Evolutionary conservation across 2,113 vertebrate species (phyloP).

Genomic region (Oryzias javanicus): DNA sequence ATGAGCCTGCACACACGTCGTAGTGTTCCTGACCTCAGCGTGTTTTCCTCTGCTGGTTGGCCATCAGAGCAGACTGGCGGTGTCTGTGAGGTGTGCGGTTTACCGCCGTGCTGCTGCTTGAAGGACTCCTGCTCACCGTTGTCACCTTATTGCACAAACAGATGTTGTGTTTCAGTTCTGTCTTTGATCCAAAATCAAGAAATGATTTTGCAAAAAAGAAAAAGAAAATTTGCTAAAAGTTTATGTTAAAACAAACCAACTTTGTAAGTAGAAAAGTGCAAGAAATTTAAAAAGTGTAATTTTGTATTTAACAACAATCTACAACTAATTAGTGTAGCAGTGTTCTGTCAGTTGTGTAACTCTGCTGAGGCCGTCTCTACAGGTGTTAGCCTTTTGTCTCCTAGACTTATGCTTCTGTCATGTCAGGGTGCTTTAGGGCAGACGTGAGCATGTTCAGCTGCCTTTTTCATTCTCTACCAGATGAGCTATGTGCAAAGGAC

Average conservation of each 20-base stretch:
- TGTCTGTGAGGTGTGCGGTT: constrained; percentile 69
- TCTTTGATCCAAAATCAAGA: constrained; percentile 8
- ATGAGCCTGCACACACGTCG: constrained; percentile 26
- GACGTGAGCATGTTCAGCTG: constrained; percentile 5
- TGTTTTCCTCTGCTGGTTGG: constrained; percentile 38
- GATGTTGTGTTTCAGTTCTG: not conserved
- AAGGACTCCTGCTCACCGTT: constrained; percentile 41
- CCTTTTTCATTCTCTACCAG: not conserved
- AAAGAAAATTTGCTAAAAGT: not conserved
- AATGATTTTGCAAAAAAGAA: not conserved
- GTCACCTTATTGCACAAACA: constrained; percentile 40
- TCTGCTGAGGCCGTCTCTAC: too few species aligned
- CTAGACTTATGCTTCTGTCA: not conserved
- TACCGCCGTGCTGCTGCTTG: constrained; percentile 58
- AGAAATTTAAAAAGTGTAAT: not conserved
- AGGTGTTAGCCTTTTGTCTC: not conserved
- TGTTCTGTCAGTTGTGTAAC: too few species aligned
- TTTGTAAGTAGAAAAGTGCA: not conserved
- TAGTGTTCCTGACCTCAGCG: constrained; percentile 35
- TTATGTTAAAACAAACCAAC: not conserved
- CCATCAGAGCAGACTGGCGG: constrained; percentile 56
- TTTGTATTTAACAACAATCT: not conserved
- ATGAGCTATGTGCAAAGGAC: not conserved
- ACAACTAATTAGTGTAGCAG: not conserved
- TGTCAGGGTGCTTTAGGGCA: not conserved